Conservation (phyloP, 2,888 invertebrate genomes). For the Morpho achilles region DNA sequence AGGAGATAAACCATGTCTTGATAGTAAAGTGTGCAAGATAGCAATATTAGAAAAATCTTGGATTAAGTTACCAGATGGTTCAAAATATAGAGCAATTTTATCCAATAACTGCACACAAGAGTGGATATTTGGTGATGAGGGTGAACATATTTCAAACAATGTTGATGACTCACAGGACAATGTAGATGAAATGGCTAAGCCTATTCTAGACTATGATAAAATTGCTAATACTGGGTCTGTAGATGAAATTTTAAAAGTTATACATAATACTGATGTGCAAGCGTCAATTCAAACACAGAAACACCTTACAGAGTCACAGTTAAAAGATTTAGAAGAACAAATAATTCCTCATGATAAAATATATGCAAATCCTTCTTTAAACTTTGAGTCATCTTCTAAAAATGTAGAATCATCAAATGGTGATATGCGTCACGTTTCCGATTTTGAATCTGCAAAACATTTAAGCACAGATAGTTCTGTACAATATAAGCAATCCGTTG, state of each 20-base stretch:
- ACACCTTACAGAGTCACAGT: constrained; percentile 47
- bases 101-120: constrained; percentile 83
- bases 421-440: constrained; percentile 33
- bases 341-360: constrained; percentile 51
- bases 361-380: constrained; percentile 19
- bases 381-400: constrained; percentile 19
- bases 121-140: constrained; percentile 69
- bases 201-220: constrained; percentile 33
- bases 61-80: constrained; percentile 76
- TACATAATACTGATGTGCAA: constrained; percentile 49
- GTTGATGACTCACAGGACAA: constrained; percentile 29
- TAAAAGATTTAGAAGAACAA: constrained; percentile 61
- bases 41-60: constrained; percentile 83
- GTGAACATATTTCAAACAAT: constrained; percentile 42
- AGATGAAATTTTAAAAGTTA: constrained; percentile 52
- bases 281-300: constrained; percentile 43
- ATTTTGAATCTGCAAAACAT: constrained; percentile 34
- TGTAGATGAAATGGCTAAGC: constrained; percentile 16
- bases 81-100: constrained; percentile 79
- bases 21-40: constrained; percentile 76
- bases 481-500: constrained; percentile 20
- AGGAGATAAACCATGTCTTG: constrained; percentile 43
- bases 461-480: constrained; percentile 30
- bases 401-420: constrained; percentile 24
- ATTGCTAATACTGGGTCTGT: constrained; percentile 48